phyloP scores from a whole-genome alignment of 2,113 vertebrate genomes.

The Albula goreensis region DNA sequence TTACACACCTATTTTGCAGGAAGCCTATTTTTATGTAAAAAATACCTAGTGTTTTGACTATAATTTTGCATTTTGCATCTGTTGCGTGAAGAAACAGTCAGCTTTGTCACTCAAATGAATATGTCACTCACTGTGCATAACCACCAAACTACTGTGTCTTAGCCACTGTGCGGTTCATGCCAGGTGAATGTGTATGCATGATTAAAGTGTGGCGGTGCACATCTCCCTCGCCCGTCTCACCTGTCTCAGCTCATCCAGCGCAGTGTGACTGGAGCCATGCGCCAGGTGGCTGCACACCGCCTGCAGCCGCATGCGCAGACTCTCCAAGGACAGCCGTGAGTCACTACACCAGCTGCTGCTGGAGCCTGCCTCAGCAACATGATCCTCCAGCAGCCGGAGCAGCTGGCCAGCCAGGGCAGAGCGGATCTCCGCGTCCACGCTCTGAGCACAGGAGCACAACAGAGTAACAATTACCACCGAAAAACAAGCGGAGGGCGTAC shows the following conservation, averaged over 20 bases:
- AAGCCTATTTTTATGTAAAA: no score
- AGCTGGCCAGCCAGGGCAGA: neutral
- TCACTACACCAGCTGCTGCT: neutral
- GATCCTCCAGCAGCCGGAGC: constrained; percentile 15
- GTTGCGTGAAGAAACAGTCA: no score
- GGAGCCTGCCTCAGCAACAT: neutral
- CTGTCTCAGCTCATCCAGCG: neutral
- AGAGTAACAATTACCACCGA: no score
- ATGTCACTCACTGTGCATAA: neutral
- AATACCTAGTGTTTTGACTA: no score
- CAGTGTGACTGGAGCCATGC: neutral
- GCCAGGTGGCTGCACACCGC: neutral
- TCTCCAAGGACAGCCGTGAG: neutral
- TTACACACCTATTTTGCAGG: no score
- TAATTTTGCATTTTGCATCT: no score
- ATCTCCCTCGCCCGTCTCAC: neutral
- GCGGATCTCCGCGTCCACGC: neutral
- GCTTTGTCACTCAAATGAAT: no score
- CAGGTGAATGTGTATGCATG: no score
- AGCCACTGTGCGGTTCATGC: neutral
- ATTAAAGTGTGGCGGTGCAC: neutral
- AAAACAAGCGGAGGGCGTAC: no score
- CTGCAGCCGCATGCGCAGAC: constrained; percentile 15
- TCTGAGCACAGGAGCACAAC: neutral
- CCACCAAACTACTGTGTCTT: neutral